A percentile compares a stretch with the other conserved stretches of the same genome.
These are phyloP conservation scores for Numenius phaeopus DNA, from an alignment of 2,797 vertebrate species.

Conservation along the genomic window DNA sequence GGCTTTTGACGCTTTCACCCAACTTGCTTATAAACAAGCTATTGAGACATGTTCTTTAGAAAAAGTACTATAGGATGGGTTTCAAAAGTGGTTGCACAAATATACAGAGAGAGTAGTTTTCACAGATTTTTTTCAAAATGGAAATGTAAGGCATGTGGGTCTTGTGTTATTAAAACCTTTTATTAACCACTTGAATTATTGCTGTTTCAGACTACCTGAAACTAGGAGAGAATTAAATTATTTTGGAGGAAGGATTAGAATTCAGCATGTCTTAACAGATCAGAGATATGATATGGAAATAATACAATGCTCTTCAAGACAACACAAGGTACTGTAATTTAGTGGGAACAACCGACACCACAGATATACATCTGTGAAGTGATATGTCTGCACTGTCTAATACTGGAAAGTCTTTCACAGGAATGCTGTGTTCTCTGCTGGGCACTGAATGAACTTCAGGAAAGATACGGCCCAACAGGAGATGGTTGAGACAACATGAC, in stretches of 20 bases:
- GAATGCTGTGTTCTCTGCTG: not conserved
- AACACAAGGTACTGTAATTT: not conserved
- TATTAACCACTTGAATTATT: not conserved
- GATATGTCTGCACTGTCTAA: not conserved
- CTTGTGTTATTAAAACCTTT: not conserved
- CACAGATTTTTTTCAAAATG: not conserved
- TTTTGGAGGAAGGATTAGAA: not conserved
- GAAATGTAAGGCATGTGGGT: not conserved
- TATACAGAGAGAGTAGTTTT: not conserved
- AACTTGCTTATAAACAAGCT: not conserved
- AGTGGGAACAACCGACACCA: not conserved
- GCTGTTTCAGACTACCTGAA: not conserved
- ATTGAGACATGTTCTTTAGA: not conserved
- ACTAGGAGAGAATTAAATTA: not conserved
- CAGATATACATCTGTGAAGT: not conserved
- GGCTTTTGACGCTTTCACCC: not conserved
- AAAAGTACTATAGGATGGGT: not conserved
- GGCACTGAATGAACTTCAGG: not conserved
- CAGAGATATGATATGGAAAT: not conserved
- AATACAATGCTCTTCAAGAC: not conserved
- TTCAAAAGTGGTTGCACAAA: not conserved
- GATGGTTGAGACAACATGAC: not conserved
- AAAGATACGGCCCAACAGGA: not conserved
- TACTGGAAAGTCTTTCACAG: not conserved
- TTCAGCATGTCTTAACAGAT: not conserved